Evolutionary conservation across 2,113 vertebrate species (phyloP).

Genomic region (Calyptomena viridis): DNA sequence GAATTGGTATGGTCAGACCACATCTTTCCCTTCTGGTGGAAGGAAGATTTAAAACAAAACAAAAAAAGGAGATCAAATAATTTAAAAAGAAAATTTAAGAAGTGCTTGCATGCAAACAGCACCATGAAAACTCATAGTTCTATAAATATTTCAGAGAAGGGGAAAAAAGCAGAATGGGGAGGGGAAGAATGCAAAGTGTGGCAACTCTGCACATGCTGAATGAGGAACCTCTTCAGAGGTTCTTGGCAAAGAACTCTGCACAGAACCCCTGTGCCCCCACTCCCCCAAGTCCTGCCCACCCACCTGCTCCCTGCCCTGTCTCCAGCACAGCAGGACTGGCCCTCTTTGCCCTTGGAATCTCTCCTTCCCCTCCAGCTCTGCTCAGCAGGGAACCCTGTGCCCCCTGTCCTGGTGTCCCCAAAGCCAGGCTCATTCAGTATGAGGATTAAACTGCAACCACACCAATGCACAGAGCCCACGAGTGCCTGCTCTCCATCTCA

Average conservation of each 20-base stretch:
- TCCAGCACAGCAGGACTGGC: background rate
- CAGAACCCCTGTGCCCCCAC: background rate
- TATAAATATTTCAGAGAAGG: background rate
- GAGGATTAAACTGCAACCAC: background rate
- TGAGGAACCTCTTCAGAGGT: background rate
- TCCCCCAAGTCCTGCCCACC: background rate
- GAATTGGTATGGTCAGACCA: background rate
- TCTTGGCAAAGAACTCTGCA: background rate
- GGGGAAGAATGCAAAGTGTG: background rate
- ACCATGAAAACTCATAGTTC: background rate
- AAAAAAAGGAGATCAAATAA: background rate
- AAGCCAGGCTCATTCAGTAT: accelerated
- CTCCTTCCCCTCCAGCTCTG: background rate
- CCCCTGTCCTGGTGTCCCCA: background rate
- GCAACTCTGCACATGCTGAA: background rate
- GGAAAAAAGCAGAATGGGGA: background rate
- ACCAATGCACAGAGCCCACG: accelerated
- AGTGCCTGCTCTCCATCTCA: accelerated
- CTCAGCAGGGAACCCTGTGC: background rate
- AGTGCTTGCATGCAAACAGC: background rate
- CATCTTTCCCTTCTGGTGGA: background rate
- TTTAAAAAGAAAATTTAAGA: background rate
- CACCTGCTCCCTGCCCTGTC: background rate
- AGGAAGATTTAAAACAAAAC: background rate
- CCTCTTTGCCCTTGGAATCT: background rate